Conservation (phyloP, 2,888 invertebrate genomes). For the Chrysodeixis includens region DNA sequence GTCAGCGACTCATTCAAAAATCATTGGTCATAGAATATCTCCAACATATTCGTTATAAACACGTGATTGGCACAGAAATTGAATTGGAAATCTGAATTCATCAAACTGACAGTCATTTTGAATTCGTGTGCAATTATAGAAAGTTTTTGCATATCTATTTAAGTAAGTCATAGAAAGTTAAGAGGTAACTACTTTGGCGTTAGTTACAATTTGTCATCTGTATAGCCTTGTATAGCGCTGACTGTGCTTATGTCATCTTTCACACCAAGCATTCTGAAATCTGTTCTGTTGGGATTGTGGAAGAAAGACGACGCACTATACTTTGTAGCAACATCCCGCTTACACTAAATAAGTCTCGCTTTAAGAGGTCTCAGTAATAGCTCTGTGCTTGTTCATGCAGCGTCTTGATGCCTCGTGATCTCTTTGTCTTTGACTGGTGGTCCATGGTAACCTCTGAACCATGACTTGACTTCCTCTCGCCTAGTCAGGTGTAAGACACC, state of each 20-base stretch:
- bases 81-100: conserved; percentile 1
- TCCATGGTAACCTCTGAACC: background rate
- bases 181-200: background rate
- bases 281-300: too few species aligned
- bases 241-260: background rate
- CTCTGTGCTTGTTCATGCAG: background rate
- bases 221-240: background rate
- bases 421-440: background rate
- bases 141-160: background rate
- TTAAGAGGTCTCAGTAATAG: too few species aligned
- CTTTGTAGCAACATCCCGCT: too few species aligned
- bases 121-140: conserved; percentile 6
- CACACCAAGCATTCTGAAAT: too few species aligned
- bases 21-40: too few species aligned
- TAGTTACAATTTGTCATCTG: background rate
- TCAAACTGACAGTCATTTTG: background rate
- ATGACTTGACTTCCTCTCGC: background rate
- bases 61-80: background rate
- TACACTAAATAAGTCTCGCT: too few species aligned
- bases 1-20: background rate
- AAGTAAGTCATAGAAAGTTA: conserved; percentile 6
- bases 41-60: background rate
- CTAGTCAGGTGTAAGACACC: background rate
- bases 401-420: background rate
- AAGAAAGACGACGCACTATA: too few species aligned